phyloP scores from a whole-genome alignment of 2,888 invertebrate species.

The Neoaliturus tenellus region DNA sequence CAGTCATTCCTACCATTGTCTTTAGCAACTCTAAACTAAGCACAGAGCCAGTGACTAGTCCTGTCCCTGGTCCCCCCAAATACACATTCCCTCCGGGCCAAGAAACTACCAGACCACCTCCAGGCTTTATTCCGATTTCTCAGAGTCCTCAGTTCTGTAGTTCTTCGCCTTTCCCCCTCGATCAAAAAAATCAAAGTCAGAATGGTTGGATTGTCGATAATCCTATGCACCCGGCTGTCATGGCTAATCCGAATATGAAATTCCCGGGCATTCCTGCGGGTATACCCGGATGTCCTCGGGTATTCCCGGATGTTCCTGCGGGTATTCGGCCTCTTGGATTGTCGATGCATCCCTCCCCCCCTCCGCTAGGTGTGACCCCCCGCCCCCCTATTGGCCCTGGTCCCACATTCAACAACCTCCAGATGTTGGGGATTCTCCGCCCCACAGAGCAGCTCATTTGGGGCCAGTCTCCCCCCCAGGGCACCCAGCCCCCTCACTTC shows the following conservation, averaged over 20 bases:
- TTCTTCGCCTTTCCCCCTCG: background rate
- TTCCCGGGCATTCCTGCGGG: too few relatives aligned
- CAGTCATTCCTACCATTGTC: constrained; percentile 7
- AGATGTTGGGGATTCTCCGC: background rate
- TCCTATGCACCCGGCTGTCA: too few relatives aligned
- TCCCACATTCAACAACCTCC: background rate
- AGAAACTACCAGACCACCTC: constrained; percentile 11
- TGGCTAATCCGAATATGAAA: too few relatives aligned
- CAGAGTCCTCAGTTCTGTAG: background rate
- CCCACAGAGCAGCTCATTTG: constrained; percentile 30
- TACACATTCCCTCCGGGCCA: background rate
- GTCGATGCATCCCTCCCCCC: background rate
- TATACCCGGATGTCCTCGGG: too few relatives aligned
- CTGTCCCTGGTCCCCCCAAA: background rate
- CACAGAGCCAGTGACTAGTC: background rate
- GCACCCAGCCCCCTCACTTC: background rate
- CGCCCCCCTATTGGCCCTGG: background rate
- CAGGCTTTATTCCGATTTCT: constrained; percentile 31
- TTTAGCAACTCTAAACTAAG: constrained; percentile 22
- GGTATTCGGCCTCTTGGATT: background rate
- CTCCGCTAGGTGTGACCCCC: background rate
- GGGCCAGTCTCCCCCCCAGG: background rate
- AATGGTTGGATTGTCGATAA: background rate
- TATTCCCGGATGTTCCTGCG: background rate
- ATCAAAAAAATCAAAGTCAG: background rate